Evolutionary conservation across 2,797 vertebrate genomes (phyloP), one percentile per base, ranked within the genome.

Genomic region (Otolemur crassicaudatus): DNA sequence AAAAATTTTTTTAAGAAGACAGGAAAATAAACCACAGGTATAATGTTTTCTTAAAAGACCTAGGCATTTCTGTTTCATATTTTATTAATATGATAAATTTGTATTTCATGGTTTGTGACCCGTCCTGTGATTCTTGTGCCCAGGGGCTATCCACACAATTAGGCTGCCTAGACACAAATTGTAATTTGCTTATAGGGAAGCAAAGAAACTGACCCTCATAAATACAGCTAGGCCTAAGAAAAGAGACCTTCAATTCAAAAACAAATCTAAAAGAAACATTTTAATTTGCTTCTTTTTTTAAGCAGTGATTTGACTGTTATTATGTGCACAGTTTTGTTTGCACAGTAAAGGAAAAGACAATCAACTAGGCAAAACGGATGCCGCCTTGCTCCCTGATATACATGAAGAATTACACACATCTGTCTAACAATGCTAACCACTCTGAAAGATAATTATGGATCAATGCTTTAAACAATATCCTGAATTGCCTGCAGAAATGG

Each of bases 371-470:
- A 96, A 93, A 97, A 97, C n/a, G 61, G 67, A 88, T 95, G 86
- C 49, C 93, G 46, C 58, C 60, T 49, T 34, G 16, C 70, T 94
- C 79, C 88, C 77, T 96, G 87, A 83, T 79, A 46, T 34, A 90
- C 75, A 95, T 37, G 83, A 96, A 96, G 90, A 96, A 94, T 97
- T 96, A 95, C 88, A 95, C 86, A 95, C 86, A 94, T 97, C 95
- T 97, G 94, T 97, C 95, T 92, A 93, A 95, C 96, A 97, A 94
- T 87, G 90, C 95, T 94, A 97, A 97, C 95, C 73, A 94, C 72
- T 97, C 85, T 96, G 87, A 97, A 97, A 97, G 92, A 97, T 97
- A 98, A 98, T 98, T 97, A 97, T 94, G 96, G 95, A 98, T 98
- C 97, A 97, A 94, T 96, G 97, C 90, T 97, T 97, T 97, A 92